phyloP scores from a whole-genome alignment of 2,797 vertebrate species.

The Toxotes lorentzi region DNA sequence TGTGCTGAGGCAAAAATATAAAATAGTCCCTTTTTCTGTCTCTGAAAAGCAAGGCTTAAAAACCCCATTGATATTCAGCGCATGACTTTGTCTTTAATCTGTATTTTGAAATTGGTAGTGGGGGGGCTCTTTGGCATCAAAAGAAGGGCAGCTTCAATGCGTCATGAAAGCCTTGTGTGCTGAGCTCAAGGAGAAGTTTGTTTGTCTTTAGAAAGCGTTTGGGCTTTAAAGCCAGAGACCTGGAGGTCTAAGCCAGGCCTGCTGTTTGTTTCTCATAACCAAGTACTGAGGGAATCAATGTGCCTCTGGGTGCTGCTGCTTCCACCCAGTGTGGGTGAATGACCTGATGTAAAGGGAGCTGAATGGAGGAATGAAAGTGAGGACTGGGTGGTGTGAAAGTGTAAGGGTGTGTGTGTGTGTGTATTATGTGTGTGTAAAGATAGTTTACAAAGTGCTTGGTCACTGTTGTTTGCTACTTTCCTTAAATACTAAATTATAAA shows the following conservation, averaged over 20 bases:
- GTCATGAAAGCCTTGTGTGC: slow-evolving; percentile 54
- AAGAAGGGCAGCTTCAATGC: slow-evolving; percentile 46
- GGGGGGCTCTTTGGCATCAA: slow-evolving; percentile 27
- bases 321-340: slow-evolving; percentile 45
- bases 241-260: slow-evolving; percentile 47
- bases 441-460: slow-evolving; percentile 33
- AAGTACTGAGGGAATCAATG: slow-evolving; percentile 15
- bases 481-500: not conserved
- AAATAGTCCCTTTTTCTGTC: slow-evolving; percentile 59
- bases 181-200: slow-evolving; percentile 59
- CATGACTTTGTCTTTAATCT: slow-evolving; percentile 76
- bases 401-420: not conserved
- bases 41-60: slow-evolving; percentile 68
- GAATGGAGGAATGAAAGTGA: slow-evolving; percentile 15
- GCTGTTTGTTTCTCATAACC: slow-evolving; percentile 53
- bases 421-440: slow-evolving; percentile 21
- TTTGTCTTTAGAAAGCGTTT: slow-evolving; percentile 58
- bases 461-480: not conserved
- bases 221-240: slow-evolving; percentile 46
- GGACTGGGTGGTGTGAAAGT: not conserved
- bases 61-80: slow-evolving; percentile 71
- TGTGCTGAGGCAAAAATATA: slow-evolving; percentile 39
- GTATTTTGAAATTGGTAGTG: slow-evolving; percentile 60
- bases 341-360: slow-evolving; percentile 53
- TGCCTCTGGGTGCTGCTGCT: slow-evolving; percentile 29